These are phyloP conservation scores for Corythornis vintsioides DNA, from an alignment of 2,113 vertebrate species.

Conservation along the genomic window DNA sequence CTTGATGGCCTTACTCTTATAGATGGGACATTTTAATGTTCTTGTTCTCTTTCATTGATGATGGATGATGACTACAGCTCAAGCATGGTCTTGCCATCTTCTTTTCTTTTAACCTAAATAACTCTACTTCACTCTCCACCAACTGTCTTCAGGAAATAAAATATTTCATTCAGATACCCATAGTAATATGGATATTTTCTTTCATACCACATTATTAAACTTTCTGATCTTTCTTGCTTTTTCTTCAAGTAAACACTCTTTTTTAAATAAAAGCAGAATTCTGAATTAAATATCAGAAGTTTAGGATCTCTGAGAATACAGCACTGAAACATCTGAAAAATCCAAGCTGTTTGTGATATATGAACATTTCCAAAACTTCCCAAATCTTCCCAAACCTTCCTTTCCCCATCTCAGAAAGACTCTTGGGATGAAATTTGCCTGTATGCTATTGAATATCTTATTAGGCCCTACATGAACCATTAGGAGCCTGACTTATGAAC, in stretches of 20 bases:
- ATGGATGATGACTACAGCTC: background rate
- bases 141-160: background rate
- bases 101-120: background rate
- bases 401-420: background rate
- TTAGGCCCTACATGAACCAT: background rate
- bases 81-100: rapidly evolving
- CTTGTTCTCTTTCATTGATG: background rate
- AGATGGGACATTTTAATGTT: background rate
- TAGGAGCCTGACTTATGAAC: background rate
- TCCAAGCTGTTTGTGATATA: background rate
- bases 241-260: background rate
- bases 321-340: background rate
- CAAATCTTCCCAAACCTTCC: background rate
- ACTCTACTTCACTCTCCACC: background rate
- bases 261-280: background rate
- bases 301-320: background rate
- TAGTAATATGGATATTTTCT: background rate
- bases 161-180: background rate
- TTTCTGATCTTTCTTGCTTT: background rate
- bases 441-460: background rate
- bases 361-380: background rate
- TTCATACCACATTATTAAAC: background rate
- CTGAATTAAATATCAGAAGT: background rate
- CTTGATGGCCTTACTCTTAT: background rate
- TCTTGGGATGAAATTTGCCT: background rate